Conservation (phyloP, 1,140 invertebrate species). For the Planococcus citri region DNA sequence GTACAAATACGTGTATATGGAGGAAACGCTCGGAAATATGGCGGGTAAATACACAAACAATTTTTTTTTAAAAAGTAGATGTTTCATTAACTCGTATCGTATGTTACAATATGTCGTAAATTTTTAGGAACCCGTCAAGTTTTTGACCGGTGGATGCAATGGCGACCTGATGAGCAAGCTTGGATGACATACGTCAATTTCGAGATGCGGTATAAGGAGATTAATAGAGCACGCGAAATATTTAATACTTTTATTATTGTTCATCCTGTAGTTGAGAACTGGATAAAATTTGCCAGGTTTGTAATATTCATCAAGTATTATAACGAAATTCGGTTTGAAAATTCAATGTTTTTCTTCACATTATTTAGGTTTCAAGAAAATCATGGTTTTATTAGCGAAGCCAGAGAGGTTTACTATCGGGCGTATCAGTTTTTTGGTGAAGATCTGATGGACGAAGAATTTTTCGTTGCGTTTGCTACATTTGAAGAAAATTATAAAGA, state of each 20-base stretch:
- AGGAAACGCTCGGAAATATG: constrained; percentile 96
- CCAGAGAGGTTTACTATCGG: constrained; percentile 81
- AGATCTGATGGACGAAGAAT: constrained; percentile 82
- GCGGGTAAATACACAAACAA: constrained; percentile 43
- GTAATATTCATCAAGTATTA: not conserved
- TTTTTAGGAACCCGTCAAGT: constrained; percentile 51
- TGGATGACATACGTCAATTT: constrained; percentile 99
- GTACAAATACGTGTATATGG: constrained; percentile 99
- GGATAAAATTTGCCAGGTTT: constrained; percentile 82
- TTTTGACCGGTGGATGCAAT: constrained; percentile 99
- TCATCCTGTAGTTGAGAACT: constrained; percentile 92
- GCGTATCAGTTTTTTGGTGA: constrained; percentile 97
- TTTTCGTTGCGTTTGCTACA: constrained; percentile 94
- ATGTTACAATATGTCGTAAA: too few relatives aligned
- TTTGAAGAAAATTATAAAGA: constrained; percentile 99
- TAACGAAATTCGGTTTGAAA: too few relatives aligned
- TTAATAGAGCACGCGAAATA: constrained; percentile 82
- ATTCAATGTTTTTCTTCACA: too few relatives aligned
- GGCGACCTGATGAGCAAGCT: constrained; percentile 98
- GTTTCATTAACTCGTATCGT: not conserved
- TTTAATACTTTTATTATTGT: constrained; percentile 94
- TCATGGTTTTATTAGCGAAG: constrained; percentile 80
- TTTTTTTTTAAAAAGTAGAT: not conserved
- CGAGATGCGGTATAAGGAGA: constrained; percentile 93
- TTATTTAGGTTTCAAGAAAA: constrained; percentile 77